Base-by-base conservation (phyloP, 92 coral and sea anemone species). In the Plumapathes pennacea region DNA sequence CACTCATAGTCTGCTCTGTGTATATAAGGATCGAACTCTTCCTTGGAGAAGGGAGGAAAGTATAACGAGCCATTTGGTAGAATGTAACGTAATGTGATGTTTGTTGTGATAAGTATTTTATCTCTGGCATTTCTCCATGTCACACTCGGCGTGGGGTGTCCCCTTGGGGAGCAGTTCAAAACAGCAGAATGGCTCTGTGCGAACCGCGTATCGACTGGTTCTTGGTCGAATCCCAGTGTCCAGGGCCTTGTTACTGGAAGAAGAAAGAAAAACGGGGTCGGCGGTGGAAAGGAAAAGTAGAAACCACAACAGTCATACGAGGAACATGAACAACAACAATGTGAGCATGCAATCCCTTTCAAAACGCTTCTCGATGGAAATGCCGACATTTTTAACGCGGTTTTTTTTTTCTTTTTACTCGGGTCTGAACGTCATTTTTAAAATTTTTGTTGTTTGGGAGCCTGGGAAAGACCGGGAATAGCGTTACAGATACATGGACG, bases 141-240 rank as follows among this genome's bases (percentile, higher is more conserved):
- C 57, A 87, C 52, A 7, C 10, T 51, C 41, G 96, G 84, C 27
- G 49, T 59, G 4, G 96, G 96, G 40, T 77, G 72, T 39, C 77
- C 90, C 21, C 49, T 77, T 36, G 78, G 94, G 20, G 41, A 45
- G 50, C 99, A 94, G 36, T 83, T 81, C 25, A 94, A 80, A 32
- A 84, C 76, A 28, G 86, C 96, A 33, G 84, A 77, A 60, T 80
- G 90, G 60, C 78, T 84, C 60, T 81, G 89, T 51, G 99, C 90
- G 81, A 94, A 94, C 42, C 66, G 89, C 31, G 86, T 84, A 62
- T 89, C 90, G 58, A 76, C 80, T 72, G 99, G 99, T 69, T 94
- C 99, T 57, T 94, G 72, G n/a, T 39, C 54, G 54, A 94, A 94
- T 21, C 82, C 75, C 25, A 94, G 80, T 5, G 80, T 88, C 89